A percentile compares a stretch with the other conserved stretches of the same genome.
Evolutionary conservation across 2,888 invertebrate genomes (phyloP).

Genomic region (Acheta domesticus): DNA sequence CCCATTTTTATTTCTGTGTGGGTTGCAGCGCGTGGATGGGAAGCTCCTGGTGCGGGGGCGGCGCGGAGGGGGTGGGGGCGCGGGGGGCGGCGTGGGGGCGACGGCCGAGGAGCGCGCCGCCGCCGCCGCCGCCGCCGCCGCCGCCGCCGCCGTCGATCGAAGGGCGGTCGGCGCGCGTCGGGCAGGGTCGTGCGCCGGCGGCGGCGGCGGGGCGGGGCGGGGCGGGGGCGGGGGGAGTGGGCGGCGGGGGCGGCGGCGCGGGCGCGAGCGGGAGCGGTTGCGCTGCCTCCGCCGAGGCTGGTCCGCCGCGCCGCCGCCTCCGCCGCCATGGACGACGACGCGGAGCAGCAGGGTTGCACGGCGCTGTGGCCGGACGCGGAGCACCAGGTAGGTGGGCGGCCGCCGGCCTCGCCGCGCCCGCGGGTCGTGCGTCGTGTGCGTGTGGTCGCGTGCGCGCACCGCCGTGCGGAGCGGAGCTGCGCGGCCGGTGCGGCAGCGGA

Average conservation of each 20-base stretch:
- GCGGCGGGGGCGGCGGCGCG: not conserved
- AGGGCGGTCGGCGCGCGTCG: conserved; percentile 1
- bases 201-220: not conserved
- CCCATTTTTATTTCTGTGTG: too few relatives aligned
- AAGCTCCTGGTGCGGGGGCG: too few relatives aligned
- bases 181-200: not conserved
- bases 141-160: not conserved
- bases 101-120: too few relatives aligned
- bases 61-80: too few relatives aligned
- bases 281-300: not conserved
- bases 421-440: not conserved
- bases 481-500: too few relatives aligned
- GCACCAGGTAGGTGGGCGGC: conserved; percentile 42
- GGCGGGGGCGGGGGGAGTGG: not conserved
- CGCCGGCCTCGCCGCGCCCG: not conserved
- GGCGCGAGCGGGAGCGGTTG: not conserved
- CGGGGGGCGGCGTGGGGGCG: too few relatives aligned
- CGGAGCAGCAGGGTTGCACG: conserved; percentile 44
- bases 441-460: too few relatives aligned
- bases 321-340: conserved; percentile 38
- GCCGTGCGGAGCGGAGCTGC: too few relatives aligned
- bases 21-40: too few relatives aligned
- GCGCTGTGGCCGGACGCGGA: conserved; percentile 46
- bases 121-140: too few relatives aligned
- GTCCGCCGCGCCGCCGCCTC: not conserved